phyloP scores from a whole-genome alignment of 2,113 vertebrate genomes.

The Solenodon paradoxus region DNA sequence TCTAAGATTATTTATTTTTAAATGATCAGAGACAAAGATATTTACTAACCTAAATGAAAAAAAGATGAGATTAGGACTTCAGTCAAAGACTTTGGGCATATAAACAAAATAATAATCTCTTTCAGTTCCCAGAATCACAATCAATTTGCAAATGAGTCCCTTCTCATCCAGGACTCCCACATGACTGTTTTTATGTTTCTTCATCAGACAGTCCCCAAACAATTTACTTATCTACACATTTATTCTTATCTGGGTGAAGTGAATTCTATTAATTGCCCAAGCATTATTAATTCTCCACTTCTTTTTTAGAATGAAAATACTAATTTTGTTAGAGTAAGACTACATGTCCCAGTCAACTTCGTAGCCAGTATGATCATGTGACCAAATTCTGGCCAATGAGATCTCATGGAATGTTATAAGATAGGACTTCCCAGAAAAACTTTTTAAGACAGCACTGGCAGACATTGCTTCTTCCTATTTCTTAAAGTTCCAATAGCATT shows the following conservation, averaged over 20 bases:
- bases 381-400: background rate
- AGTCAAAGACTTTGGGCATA: background rate
- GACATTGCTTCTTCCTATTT: background rate
- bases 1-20: background rate
- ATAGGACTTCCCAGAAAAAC: background rate
- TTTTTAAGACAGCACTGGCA: background rate
- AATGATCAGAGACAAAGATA: background rate
- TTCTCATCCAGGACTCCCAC: background rate
- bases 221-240: background rate
- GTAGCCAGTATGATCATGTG: background rate
- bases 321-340: background rate
- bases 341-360: background rate
- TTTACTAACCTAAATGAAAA: constrained; percentile 12
- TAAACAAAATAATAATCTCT: background rate
- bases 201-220: background rate
- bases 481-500: background rate
- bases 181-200: background rate
- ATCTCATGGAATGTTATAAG: background rate
- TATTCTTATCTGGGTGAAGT: background rate
- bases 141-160: background rate
- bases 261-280: background rate
- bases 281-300: background rate
- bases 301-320: background rate
- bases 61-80: background rate
- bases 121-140: background rate